A percentile compares a stretch with the other conserved stretches of the same genome.
Evolutionary conservation across 2,113 vertebrate genomes (phyloP).

Genomic region (Mohoua ochrocephala): DNA sequence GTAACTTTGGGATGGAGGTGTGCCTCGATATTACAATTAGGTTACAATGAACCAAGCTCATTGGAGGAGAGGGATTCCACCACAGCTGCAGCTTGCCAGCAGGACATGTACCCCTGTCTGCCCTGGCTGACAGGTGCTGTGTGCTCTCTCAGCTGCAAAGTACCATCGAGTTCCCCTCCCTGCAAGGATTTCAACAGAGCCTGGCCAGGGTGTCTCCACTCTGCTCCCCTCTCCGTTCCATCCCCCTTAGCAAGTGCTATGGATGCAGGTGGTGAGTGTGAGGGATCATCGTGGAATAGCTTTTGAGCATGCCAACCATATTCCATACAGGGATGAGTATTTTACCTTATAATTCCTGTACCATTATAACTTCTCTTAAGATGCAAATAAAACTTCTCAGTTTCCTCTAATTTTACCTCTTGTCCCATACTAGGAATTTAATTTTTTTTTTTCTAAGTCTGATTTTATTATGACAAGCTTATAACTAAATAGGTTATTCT

Average conservation of each 20-base stretch:
- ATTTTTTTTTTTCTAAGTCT: not conserved
- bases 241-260: not conserved
- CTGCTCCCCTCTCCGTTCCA: not conserved
- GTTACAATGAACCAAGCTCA: not conserved
- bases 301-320: not conserved
- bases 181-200: not conserved
- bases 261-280: rapidly evolving
- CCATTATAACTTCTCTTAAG: not conserved
- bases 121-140: not conserved
- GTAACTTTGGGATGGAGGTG: not conserved
- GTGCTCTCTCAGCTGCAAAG: not conserved
- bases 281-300: not conserved
- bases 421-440: not conserved
- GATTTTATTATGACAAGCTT: not conserved
- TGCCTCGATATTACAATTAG: not conserved
- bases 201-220: rapidly evolving
- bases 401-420: not conserved
- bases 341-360: not conserved
- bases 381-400: not conserved
- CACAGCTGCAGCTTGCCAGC: not conserved
- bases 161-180: rapidly evolving
- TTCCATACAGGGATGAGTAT: not conserved
- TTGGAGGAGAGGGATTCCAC: not conserved
- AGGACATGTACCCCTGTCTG: not conserved
- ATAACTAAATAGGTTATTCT: not conserved